These are phyloP conservation scores for Calyptomena viridis DNA, from an alignment of 2,113 vertebrate genomes.

Conservation along the genomic window DNA sequence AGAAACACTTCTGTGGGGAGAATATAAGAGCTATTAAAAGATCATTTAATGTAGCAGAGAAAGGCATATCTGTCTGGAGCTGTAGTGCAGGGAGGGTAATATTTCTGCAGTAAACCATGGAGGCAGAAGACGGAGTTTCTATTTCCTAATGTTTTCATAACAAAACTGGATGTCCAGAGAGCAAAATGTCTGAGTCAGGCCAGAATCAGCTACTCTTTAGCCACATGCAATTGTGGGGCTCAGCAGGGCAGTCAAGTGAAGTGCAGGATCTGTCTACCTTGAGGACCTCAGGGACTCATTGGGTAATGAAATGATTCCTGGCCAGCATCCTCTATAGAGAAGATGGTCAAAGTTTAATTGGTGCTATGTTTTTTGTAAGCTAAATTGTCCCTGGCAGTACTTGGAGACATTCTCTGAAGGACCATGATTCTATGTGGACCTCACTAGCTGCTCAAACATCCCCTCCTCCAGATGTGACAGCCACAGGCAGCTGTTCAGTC, in stretches of 20 bases:
- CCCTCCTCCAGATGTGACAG: neutral
- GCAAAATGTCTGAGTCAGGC: neutral
- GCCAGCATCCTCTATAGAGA: neutral
- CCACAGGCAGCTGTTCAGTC: neutral
- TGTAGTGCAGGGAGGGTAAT: neutral
- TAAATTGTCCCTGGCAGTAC: neutral
- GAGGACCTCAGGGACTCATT: neutral
- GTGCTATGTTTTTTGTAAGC: neutral
- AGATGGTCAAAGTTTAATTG: neutral
- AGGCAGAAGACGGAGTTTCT: neutral
- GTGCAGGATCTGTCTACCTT: neutral
- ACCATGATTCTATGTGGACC: neutral
- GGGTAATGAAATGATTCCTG: neutral
- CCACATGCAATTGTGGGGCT: neutral
- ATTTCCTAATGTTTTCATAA: neutral
- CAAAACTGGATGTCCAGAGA: neutral
- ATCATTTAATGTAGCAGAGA: neutral
- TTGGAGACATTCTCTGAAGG: neutral
- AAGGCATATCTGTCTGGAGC: neutral
- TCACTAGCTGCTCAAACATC: neutral
- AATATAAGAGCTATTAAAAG: neutral
- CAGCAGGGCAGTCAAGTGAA: accelerated
- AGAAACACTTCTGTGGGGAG: neutral
- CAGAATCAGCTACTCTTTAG: neutral
- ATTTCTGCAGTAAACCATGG: neutral